Conservation (phyloP, 2,797 vertebrate species). For the Esox lucius region DNA sequence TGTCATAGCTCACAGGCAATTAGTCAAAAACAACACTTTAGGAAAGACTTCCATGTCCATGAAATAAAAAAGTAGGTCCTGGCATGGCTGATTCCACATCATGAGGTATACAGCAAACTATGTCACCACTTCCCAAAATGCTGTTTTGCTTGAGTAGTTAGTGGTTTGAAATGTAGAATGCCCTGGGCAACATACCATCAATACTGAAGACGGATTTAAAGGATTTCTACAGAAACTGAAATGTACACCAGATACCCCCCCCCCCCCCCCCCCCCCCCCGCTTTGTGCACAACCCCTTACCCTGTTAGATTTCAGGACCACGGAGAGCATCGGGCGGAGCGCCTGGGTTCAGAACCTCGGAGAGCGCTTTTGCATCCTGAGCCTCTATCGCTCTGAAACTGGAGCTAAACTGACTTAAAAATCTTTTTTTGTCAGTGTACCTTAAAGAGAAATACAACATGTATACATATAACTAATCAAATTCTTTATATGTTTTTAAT, state of each 20-base stretch:
- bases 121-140: conserved; percentile 6
- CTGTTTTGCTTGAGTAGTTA: conserved; percentile 1
- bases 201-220: neutral
- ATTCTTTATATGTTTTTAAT: neutral
- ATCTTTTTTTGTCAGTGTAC: neutral
- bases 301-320: conserved; percentile 43
- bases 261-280: too few species aligned
- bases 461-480: neutral
- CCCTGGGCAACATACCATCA: conserved; percentile 12
- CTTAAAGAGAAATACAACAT: neutral
- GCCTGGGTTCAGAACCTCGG: neutral
- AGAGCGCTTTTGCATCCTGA: neutral
- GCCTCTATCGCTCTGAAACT: neutral
- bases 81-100: conserved; percentile 6
- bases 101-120: conserved; percentile 37
- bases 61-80: conserved; percentile 26
- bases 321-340: conserved; percentile 39
- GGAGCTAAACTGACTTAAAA: neutral
- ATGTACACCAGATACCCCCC: too few species aligned
- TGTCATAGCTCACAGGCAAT: too few species aligned
- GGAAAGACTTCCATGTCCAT: conserved; percentile 32
- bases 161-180: conserved; percentile 10
- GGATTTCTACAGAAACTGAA: neutral
- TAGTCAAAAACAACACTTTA: neutral
- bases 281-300: too few species aligned